phyloP scores from a whole-genome alignment of 2,888 invertebrate genomes.

The Eupithecia centaureata region DNA sequence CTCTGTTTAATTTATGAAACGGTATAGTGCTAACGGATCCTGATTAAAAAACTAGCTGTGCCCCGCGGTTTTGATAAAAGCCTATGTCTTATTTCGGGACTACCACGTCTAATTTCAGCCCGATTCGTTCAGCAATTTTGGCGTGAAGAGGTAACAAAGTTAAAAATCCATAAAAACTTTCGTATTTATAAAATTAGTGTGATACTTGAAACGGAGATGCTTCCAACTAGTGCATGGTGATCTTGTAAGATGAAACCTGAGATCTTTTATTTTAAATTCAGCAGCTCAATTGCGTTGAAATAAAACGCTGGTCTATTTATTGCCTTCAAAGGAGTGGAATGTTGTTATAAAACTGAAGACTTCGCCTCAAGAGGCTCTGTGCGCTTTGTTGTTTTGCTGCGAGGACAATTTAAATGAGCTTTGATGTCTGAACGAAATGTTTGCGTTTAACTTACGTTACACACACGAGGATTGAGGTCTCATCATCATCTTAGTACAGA shows the following conservation, averaged over 20 bases:
- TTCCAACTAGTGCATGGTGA: too few species aligned
- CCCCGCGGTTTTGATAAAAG: too few species aligned
- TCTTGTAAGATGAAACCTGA: neutral
- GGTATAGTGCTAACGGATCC: too few species aligned
- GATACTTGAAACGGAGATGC: too few species aligned
- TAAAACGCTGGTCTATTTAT: constrained; percentile 37
- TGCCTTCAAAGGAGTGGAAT: constrained; percentile 50
- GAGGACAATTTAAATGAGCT: constrained; percentile 69
- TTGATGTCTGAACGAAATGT: constrained; percentile 69
- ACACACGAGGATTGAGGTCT: constrained; percentile 44
- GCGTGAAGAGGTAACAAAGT: too few species aligned
- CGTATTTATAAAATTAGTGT: too few species aligned
- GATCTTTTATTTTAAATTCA: neutral
- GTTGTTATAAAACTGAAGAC: constrained; percentile 57
- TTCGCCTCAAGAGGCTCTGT: constrained; percentile 50
- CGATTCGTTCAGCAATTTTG: too few species aligned
- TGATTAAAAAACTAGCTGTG: too few species aligned
- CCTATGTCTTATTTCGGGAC: too few species aligned
- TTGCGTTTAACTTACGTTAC: constrained; percentile 48
- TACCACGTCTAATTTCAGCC: too few species aligned
- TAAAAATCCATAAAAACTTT: too few species aligned
- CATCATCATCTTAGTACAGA: neutral
- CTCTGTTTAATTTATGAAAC: too few species aligned
- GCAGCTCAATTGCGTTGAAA: constrained; percentile 35
- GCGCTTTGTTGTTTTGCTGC: constrained; percentile 62